A percentile compares a stretch with the other conserved stretches of the same genome.
phyloP scores from a whole-genome alignment of 2,113 vertebrate genomes.

The Poeciliopsis occidentalis region DNA sequence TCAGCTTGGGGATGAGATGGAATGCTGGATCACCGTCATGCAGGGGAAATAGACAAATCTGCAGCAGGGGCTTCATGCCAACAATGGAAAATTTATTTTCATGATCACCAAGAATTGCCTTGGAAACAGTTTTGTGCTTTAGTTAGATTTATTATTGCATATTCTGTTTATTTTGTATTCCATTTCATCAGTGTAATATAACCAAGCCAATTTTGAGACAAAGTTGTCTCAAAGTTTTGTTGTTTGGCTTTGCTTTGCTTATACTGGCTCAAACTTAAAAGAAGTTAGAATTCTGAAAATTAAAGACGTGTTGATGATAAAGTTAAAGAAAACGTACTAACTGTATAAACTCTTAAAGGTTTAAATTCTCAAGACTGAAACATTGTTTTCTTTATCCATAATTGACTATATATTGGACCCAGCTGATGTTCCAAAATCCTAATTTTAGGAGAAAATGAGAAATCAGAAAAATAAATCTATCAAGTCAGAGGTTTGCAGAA shows the following conservation, averaged over 20 bases:
- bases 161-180: not conserved
- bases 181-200: not conserved
- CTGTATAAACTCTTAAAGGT: not conserved
- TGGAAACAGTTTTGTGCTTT: no score
- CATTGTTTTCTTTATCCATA: no score
- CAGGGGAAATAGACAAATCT: not conserved
- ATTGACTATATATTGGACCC: not conserved
- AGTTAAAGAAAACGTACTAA: no score
- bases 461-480: conserved; percentile 30
- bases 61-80: not conserved
- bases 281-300: no score
- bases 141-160: not conserved
- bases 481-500: conserved; percentile 3
- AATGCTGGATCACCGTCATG: not conserved
- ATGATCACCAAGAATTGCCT: not conserved
- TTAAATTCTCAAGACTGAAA: not conserved
- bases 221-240: not conserved
- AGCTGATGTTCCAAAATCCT: not conserved
- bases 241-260: not conserved
- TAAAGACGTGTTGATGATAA: no score
- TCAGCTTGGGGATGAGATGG: not conserved
- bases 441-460: conserved; percentile 23
- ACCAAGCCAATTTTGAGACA: not conserved
- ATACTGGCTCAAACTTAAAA: not conserved
- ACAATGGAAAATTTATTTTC: not conserved